These are phyloP conservation scores for Argynnis bischoffii DNA, from an alignment of 2,888 invertebrate genomes.

Conservation along the genomic window DNA sequence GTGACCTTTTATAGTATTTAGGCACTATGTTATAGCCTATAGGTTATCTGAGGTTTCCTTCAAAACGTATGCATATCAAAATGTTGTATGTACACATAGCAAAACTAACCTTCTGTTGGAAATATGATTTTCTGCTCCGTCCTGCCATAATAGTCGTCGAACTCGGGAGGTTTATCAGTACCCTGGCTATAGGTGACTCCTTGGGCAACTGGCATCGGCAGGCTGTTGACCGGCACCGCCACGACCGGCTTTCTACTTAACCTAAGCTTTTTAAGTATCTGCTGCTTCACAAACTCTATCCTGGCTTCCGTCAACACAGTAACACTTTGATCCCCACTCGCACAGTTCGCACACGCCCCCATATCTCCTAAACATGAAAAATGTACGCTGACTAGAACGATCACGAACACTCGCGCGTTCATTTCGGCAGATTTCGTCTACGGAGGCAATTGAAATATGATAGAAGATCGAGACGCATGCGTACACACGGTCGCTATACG, in stretches of 20 bases:
- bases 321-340: slow-evolving; percentile 68
- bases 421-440: slow-evolving; percentile 57
- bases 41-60: neutral
- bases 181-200: slow-evolving; percentile 84
- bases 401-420: slow-evolving; percentile 56
- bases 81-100: neutral
- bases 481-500: slow-evolving; percentile 53
- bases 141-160: slow-evolving; percentile 91
- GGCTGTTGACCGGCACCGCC: slow-evolving; percentile 82
- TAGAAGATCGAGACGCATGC: slow-evolving; percentile 68
- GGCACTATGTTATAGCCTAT: no score
- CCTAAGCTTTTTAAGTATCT: slow-evolving; percentile 90
- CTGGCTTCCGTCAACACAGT: slow-evolving; percentile 86
- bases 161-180: slow-evolving; percentile 81
- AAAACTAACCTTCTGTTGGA: slow-evolving; percentile 87
- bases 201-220: slow-evolving; percentile 90
- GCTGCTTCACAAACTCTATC: slow-evolving; percentile 91
- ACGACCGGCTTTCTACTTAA: slow-evolving; percentile 88
- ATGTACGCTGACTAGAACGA: slow-evolving; percentile 60
- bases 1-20: no score
- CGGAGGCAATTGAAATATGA: slow-evolving; percentile 66
- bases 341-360: slow-evolving; percentile 69
- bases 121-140: slow-evolving; percentile 93
- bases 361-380: slow-evolving; percentile 60
- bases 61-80: no score